These are phyloP conservation scores for Mesopsocus fuscifrons DNA, from an alignment of 2,888 invertebrate genomes.

Conservation along the genomic window DNA sequence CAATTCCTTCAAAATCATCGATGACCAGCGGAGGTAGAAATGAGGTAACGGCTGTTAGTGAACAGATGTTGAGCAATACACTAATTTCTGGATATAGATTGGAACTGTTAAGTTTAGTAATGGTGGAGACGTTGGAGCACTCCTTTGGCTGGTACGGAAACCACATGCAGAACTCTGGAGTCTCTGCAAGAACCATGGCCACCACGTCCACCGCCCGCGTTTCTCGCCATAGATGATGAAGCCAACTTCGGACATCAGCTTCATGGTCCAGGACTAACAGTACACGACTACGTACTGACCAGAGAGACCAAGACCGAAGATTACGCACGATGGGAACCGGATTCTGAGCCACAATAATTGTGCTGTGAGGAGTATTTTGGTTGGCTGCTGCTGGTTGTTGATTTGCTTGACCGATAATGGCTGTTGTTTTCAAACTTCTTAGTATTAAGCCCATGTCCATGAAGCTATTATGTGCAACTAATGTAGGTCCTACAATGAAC, in stretches of 20 bases:
- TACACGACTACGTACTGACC: not conserved
- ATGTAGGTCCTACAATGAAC: too few relatives aligned
- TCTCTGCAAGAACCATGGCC: not conserved
- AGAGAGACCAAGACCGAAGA: too few relatives aligned
- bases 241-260: not conserved
- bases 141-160: not conserved
- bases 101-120: not conserved
- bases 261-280: not conserved
- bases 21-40: not conserved
- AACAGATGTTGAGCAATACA: not conserved
- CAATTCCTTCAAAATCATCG: not conserved
- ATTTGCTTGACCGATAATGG: too few relatives aligned
- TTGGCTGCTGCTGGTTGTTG: too few relatives aligned
- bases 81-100: not conserved
- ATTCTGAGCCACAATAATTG: too few relatives aligned
- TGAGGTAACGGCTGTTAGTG: not conserved
- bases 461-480: too few relatives aligned
- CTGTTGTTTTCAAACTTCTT: too few relatives aligned
- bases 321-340: too few relatives aligned
- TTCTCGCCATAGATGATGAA: not conserved
- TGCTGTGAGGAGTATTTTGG: too few relatives aligned
- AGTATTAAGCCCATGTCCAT: too few relatives aligned
- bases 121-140: not conserved
- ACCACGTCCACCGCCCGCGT: not conserved
- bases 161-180: not conserved